A percentile compares a stretch with the other conserved stretches of the same genome.
phyloP scores from a whole-genome alignment of 2,888 invertebrate genomes.

The Drosophila cracens region DNA sequence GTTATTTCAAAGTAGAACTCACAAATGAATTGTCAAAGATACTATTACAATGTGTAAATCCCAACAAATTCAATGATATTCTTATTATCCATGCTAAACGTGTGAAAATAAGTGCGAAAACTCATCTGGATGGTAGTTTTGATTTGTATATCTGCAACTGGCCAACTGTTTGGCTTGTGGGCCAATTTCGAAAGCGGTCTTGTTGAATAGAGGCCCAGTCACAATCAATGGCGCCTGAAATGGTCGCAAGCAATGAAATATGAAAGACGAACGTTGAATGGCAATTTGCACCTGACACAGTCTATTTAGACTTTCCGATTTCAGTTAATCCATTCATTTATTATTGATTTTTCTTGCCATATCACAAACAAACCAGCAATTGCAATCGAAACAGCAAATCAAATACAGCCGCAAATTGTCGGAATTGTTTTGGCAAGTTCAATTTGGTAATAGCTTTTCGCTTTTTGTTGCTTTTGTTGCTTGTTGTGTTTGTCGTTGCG shows the following conservation, averaged over 20 bases:
- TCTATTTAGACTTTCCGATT: constrained; percentile 37
- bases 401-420: constrained; percentile 23
- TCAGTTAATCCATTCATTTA: constrained; percentile 14
- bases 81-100: neutral
- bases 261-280: constrained; percentile 43
- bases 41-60: neutral
- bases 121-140: neutral
- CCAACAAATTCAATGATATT: neutral
- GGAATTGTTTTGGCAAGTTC: constrained; percentile 21
- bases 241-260: neutral
- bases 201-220: neutral
- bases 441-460: constrained; percentile 40
- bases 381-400: constrained; percentile 22
- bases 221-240: neutral
- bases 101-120: neutral
- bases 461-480: constrained; percentile 1
- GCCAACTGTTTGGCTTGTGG: neutral
- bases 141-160: neutral
- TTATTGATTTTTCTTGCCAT: neutral
- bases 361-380: neutral
- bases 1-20: neutral
- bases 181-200: constrained; percentile 2
- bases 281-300: constrained; percentile 69
- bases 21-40: neutral
- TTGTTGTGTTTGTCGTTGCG: constrained; percentile 4